Base-by-base conservation (phyloP, 2,797 vertebrate species). In the Lycodopsis pacificus region DNA sequence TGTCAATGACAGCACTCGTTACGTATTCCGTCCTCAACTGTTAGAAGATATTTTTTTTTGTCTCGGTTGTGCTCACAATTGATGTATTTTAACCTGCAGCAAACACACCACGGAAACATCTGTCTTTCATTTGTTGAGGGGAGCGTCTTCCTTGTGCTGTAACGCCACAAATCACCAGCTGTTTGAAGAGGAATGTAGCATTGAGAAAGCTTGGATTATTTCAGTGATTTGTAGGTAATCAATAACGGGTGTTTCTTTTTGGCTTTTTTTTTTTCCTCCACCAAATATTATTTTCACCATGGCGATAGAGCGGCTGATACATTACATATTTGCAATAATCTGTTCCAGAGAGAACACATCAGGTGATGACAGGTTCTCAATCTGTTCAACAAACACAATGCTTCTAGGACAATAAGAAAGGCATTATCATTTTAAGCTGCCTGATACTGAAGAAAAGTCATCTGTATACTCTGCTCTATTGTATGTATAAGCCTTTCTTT, bases 221-320 rank as follows among this genome's bases (percentile, higher is more conserved):
- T 71, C 17, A 61, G 11, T 42, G 53, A 62, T 73, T 66, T 53
- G 49, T 27, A 3, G 19, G 14, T n/a, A 71, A 74, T 82, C 66
- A 73, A 34, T 59, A 76, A 68, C 22, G 9, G 13, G 9, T 63
- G 56, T 67, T 56, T 46, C 38, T 27, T 68, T 42, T 13, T 53
- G 49, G 14, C 42, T 2, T 3, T 0, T 2, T 62, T 56, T 0
- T 2, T n/a, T 30, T 42, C 10, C 3, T 15, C 20, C n/a, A 63
- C 63, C 17, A 71, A 81, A 81, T 71, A 64, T 71, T 72, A 67
- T 77, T 57, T 65, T 84, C 34, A 34, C 65, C 51, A 71, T 64
- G 53, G 51, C 17, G 54, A 67, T 59, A 25, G 32, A 63, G 20
- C 3, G 0, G 22, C 42, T 71, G 56, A 67, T 40, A 44, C 11